phyloP scores from a whole-genome alignment of 2,113 vertebrate species.

The Phodopus roborovskii region DNA sequence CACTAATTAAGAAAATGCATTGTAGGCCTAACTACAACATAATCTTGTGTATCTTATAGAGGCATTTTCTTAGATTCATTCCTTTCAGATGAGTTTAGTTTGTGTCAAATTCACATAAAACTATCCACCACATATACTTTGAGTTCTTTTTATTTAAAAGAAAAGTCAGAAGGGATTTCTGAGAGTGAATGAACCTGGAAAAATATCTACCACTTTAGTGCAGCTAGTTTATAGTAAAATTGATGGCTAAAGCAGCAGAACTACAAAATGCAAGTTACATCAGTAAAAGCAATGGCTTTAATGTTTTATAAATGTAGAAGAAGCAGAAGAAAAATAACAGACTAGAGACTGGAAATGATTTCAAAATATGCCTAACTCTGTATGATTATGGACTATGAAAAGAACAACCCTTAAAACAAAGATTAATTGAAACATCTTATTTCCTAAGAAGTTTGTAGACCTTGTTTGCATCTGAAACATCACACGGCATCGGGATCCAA shows the following conservation, averaged over 20 bases:
- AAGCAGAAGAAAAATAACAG: slow-evolving; percentile 49
- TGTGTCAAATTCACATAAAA: neutral
- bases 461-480: neutral
- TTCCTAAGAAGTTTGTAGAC: slow-evolving; percentile 43
- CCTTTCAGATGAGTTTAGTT: neutral
- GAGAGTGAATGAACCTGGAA: slow-evolving; percentile 67
- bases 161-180: slow-evolving; percentile 73
- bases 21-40: neutral
- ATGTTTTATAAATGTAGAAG: slow-evolving; percentile 61
- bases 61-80: neutral
- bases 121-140: slow-evolving; percentile 47
- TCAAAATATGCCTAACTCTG: slow-evolving; percentile 38
- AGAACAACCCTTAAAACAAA: slow-evolving; percentile 43
- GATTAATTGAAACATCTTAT: slow-evolving; percentile 49
- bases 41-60: neutral
- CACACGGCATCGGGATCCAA: neutral
- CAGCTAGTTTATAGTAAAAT: slow-evolving; percentile 62
- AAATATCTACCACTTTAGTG: slow-evolving; percentile 76
- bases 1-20: neutral
- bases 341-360: slow-evolving; percentile 41
- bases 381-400: slow-evolving; percentile 42
- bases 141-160: slow-evolving; percentile 69
- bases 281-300: slow-evolving; percentile 56
- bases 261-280: slow-evolving; percentile 58
- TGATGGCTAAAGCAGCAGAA: slow-evolving; percentile 80